Evolutionary conservation across 2,888 invertebrate genomes (phyloP).

Genomic region (Argyresthia albistria): DNA sequence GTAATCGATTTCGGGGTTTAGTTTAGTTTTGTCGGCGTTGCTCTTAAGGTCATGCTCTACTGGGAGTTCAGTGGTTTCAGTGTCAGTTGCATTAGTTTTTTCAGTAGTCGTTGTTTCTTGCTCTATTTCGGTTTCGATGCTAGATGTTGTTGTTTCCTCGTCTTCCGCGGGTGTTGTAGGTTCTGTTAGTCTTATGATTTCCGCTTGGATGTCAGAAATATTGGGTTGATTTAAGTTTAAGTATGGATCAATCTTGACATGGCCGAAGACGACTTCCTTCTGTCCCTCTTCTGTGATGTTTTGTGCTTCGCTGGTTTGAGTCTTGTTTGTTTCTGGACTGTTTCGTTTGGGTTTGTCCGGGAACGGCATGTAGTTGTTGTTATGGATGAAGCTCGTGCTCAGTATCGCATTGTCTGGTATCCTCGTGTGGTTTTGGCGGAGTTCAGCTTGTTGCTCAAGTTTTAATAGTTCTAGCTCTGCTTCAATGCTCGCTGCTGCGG

Average conservation of each 20-base stretch:
- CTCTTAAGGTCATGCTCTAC: constrained; percentile 30
- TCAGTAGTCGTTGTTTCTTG: not conserved
- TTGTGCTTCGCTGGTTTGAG: constrained; percentile 25
- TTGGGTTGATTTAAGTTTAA: constrained; percentile 27
- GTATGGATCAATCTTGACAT: constrained; percentile 52
- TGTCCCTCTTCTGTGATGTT: constrained; percentile 45
- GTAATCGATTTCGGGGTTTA: constrained; percentile 61
- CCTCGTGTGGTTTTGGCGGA: constrained; percentile 22
- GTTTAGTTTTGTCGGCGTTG: constrained; percentile 41
- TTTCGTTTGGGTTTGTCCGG: constrained; percentile 62
- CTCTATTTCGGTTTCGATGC: not conserved
- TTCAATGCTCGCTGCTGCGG: constrained; percentile 29
- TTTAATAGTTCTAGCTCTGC: constrained; percentile 55
- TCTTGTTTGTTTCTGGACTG: constrained; percentile 37
- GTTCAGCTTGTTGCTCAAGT: constrained; percentile 31
- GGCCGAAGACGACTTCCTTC: constrained; percentile 58
- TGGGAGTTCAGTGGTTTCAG: constrained; percentile 15
- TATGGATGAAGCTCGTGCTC: constrained; percentile 26
- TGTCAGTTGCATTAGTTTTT: constrained; percentile 8
- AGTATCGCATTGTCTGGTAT: not conserved
- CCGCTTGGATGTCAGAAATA: not conserved
- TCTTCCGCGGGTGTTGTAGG: not conserved
- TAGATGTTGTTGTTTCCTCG: not conserved
- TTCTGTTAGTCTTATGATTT: not conserved
- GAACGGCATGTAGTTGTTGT: constrained; percentile 36